Conservation (phyloP, 1,140 invertebrate genomes). For the Drosophila ironensis region DNA sequence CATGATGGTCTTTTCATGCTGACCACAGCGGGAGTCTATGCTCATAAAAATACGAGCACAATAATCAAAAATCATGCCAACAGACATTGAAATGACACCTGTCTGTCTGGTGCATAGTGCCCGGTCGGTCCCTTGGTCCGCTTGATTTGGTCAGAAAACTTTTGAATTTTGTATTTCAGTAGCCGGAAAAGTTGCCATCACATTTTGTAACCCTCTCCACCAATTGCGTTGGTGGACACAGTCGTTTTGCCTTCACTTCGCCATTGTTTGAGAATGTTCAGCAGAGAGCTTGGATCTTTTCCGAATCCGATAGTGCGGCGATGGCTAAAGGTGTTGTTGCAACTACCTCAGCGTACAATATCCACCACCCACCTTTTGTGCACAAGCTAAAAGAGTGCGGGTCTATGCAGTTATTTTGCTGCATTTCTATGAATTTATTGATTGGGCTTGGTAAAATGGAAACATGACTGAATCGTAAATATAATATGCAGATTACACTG, state of each 20-base stretch:
- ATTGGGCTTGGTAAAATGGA: conserved; percentile 41
- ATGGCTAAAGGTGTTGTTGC: conserved; percentile 30
- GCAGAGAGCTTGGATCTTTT: conserved; percentile 12
- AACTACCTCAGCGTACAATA: conserved; percentile 25
- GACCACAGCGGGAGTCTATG: conserved; percentile 39
- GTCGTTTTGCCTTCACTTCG: conserved; percentile 17
- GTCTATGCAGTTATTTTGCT: conserved; percentile 58
- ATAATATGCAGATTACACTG: conserved; percentile 17
- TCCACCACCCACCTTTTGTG: background rate
- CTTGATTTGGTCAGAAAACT: conserved; percentile 43
- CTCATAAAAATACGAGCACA: conserved; percentile 40
- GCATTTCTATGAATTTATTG: conserved; percentile 61
- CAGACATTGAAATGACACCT: conserved; percentile 69
- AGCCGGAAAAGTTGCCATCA: conserved; percentile 43
- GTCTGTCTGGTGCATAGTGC: conserved; percentile 35
- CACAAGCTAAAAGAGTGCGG: conserved; percentile 3
- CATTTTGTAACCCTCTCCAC: conserved; percentile 24
- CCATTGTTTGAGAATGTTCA: conserved; percentile 37
- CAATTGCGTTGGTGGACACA: conserved; percentile 17
- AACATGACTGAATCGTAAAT: conserved; percentile 29
- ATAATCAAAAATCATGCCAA: conserved; percentile 76
- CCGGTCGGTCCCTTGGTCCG: conserved; percentile 14
- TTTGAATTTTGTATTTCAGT: conserved; percentile 54
- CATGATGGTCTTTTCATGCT: conserved; percentile 24
- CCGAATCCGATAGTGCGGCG: conserved; percentile 4